These are phyloP conservation scores for Leptobrachium ailaonicum DNA, from an alignment of 2,113 vertebrate genomes.

Conservation along the genomic window DNA sequence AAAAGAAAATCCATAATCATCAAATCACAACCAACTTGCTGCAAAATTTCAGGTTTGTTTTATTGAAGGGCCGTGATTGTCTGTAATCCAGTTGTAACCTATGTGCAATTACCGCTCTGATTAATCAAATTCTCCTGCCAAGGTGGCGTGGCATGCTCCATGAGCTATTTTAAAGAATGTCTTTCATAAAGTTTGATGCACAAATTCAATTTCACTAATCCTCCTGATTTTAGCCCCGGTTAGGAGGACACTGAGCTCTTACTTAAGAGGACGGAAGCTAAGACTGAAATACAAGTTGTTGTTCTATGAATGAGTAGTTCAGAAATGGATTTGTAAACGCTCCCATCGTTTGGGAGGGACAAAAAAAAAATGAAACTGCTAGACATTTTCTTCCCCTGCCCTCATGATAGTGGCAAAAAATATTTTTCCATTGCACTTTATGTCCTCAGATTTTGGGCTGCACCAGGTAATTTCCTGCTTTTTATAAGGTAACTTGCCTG, in stretches of 20 bases:
- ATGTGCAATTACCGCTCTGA: background rate
- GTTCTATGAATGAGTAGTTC: background rate
- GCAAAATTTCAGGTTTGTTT: no score
- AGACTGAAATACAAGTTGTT: background rate
- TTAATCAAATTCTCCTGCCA: background rate
- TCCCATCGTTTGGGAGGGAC: background rate
- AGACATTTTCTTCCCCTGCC: no score
- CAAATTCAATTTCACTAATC: conserved; percentile 20
- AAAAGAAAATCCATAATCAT: no score
- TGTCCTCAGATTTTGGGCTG: no score
- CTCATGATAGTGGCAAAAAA: background rate
- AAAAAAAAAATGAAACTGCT: no score
- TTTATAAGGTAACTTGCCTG: no score
- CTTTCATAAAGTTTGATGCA: background rate
- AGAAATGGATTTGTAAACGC: background rate
- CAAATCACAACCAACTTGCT: no score
- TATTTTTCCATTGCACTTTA: background rate
- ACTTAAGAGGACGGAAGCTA: background rate
- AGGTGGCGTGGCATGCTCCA: background rate
- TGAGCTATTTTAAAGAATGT: background rate
- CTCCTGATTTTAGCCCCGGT: background rate
- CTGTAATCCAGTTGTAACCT: background rate
- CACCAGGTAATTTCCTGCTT: no score
- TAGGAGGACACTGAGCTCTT: background rate
- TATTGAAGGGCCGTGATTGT: background rate